Conservation (phyloP, 2,113 vertebrate species). For the Melanostigma gelatinosum region DNA sequence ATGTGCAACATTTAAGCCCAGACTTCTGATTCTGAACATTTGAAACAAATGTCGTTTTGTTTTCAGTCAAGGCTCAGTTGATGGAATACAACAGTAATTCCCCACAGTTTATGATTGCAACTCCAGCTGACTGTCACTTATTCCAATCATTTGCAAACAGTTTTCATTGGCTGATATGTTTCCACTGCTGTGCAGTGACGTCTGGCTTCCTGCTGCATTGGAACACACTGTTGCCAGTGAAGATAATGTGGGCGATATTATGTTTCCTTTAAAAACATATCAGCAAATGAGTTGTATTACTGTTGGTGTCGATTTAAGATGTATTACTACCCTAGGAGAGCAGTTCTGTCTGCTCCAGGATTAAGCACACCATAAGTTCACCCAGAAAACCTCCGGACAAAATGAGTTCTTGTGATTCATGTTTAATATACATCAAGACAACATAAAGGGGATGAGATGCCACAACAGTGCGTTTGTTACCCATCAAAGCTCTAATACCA, state of each 20-base stretch:
- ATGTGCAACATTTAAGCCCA: constrained; percentile 1
- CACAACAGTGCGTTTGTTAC: neutral
- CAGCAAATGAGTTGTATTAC: neutral
- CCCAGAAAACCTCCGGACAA: neutral
- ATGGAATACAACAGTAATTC: constrained; percentile 15
- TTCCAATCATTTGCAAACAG: neutral
- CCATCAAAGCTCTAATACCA: neutral
- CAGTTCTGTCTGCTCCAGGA: neutral
- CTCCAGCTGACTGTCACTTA: constrained; percentile 5
- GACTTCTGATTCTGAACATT: constrained; percentile 22
- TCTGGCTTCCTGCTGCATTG: constrained; percentile 36
- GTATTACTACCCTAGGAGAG: neutral
- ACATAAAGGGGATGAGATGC: neutral
- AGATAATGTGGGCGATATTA: neutral
- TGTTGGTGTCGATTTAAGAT: neutral
- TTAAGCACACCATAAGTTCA: neutral
- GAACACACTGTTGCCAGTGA: constrained; percentile 17
- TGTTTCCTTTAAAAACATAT: neutral
- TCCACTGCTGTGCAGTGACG: constrained; percentile 26
- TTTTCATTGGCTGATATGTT: constrained; percentile 20
- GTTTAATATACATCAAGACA: neutral
- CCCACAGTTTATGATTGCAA: neutral
- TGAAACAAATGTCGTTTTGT: neutral
- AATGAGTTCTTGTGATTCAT: neutral
- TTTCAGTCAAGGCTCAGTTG: constrained; percentile 4